A percentile compares a stretch with the other conserved stretches of the same genome.
Conservation (phyloP, 2,113 vertebrate genomes). For the Ptilorrhoa leucosticta region DNA sequence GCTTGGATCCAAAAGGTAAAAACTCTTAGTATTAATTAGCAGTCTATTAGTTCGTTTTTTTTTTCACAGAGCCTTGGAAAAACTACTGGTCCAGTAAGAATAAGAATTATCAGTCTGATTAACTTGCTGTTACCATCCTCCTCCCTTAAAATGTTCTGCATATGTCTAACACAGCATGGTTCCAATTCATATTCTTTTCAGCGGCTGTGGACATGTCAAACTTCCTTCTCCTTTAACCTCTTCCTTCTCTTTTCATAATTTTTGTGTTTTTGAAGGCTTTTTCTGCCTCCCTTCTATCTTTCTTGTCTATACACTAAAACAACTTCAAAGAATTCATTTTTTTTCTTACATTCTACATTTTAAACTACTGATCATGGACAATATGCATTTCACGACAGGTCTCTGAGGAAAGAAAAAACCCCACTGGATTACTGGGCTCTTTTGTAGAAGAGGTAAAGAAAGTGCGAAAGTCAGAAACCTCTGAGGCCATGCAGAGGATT, state of each 20-base stretch:
- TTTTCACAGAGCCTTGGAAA: background rate
- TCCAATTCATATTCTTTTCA: background rate
- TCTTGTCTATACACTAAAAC: background rate
- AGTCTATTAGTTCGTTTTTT: background rate
- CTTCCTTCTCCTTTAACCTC: background rate
- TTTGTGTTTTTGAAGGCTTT: background rate
- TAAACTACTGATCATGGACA: background rate
- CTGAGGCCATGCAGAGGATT: background rate
- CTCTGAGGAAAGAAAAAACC: background rate
- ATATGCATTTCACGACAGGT: background rate
- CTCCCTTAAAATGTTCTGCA: background rate
- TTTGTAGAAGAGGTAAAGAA: background rate
- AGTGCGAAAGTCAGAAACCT: background rate
- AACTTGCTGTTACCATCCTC: background rate
- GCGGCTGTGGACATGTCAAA: background rate
- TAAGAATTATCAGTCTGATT: background rate
- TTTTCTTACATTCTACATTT: background rate
- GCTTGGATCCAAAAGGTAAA: background rate
- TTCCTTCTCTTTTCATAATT: background rate
- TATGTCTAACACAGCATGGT: background rate
- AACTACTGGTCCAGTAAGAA: background rate
- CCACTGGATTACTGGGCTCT: background rate
- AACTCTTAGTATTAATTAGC: background rate
- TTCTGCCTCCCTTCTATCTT: background rate
- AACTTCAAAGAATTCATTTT: background rate